These are phyloP conservation scores for Hymenopus coronatus DNA, from an alignment of 2,888 invertebrate species.

Conservation along the genomic window DNA sequence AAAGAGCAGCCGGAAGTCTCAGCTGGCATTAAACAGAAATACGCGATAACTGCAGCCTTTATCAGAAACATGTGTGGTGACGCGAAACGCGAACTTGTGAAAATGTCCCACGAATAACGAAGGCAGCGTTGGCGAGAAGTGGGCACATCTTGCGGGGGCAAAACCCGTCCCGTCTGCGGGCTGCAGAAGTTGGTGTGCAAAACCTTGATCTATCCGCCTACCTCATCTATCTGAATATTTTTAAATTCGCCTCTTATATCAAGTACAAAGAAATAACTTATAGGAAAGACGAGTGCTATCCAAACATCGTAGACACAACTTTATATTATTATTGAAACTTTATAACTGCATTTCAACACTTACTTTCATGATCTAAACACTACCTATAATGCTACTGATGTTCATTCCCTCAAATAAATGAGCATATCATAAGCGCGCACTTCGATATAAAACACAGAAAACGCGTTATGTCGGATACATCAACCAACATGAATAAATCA, in stretches of 20 bases:
- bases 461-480: no score
- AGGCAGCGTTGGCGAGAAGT: neutral
- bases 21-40: neutral
- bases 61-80: neutral
- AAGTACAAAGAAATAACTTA: neutral
- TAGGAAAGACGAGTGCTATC: no score
- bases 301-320: no score
- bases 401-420: no score
- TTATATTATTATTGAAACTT: no score
- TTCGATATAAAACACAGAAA: no score
- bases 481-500: no score
- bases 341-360: no score
- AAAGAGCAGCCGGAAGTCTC: neutral
- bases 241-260: neutral
- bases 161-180: neutral
- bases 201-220: neutral
- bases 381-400: no score
- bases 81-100: neutral
- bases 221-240: neutral
- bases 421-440: no score
- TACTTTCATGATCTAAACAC: no score
- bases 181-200: neutral
- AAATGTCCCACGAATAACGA: neutral
- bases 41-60: neutral
- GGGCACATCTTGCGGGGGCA: neutral